phyloP scores from a whole-genome alignment of 2,797 vertebrate species.

The Phyllotis vaccarum region DNA sequence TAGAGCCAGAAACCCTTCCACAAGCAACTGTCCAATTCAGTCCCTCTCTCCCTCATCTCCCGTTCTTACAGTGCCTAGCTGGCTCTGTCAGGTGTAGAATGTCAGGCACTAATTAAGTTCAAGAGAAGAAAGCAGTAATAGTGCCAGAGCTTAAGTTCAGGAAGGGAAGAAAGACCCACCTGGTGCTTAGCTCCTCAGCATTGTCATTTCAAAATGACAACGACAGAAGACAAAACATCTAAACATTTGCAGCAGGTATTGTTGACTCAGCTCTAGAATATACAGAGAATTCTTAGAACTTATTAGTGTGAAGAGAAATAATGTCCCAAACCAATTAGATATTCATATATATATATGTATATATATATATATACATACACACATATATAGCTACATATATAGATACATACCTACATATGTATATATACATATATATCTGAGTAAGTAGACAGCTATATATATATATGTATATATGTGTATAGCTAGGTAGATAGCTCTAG shows the following conservation, averaged over 20 bases:
- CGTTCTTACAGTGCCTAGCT: neutral
- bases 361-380: neutral
- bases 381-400: too few species aligned
- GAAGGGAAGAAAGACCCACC: neutral
- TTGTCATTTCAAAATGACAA: neutral
- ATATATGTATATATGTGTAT: too few species aligned
- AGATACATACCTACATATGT: too few species aligned
- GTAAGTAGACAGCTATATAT: too few species aligned
- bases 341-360: neutral
- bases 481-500: neutral
- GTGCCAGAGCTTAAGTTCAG: neutral
- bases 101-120: neutral
- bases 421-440: too few species aligned
- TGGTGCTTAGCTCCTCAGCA: neutral
- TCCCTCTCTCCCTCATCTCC: neutral
- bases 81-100: neutral
- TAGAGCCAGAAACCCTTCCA: neutral
- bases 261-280: neutral
- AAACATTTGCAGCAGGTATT: slow-evolving; percentile 24
- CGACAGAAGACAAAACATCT: slow-evolving; percentile 2
- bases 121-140: neutral
- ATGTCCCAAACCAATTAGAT: neutral
- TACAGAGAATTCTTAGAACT: neutral
- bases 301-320: slow-evolving; percentile 13
- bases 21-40: neutral